phyloP scores from a whole-genome alignment of 1,140 invertebrate genomes.

The Leptonema lineaticorne region DNA sequence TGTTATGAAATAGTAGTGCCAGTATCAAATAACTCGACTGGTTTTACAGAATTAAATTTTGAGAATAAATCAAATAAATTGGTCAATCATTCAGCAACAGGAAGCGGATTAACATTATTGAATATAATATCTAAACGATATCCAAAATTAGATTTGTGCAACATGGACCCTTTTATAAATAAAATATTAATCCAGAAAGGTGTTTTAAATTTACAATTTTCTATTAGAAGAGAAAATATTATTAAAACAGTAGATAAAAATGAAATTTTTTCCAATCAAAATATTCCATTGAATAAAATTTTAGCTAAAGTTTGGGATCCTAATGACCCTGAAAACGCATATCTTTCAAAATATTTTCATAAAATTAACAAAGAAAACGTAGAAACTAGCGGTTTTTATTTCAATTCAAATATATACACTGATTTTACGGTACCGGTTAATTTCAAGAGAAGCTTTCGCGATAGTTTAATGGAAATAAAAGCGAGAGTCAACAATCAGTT shows the following conservation, averaged over 20 bases:
- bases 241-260: too few relatives aligned
- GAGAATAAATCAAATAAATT: constrained; percentile 2
- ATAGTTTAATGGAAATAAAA: not conserved
- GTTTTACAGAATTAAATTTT: not conserved
- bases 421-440: constrained; percentile 15
- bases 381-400: constrained; percentile 31
- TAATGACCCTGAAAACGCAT: constrained; percentile 38
- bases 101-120: not conserved
- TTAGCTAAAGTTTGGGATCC: constrained; percentile 26
- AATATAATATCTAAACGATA: constrained; percentile 6
- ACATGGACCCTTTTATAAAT: constrained; percentile 3
- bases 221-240: not conserved
- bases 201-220: not conserved
- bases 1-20: constrained; percentile 7
- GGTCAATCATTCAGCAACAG: not conserved
- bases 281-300: not conserved
- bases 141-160: not conserved
- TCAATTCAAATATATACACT: constrained; percentile 33
- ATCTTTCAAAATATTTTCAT: constrained; percentile 30
- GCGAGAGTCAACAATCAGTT: not conserved
- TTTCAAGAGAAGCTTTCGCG: not conserved
- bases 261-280: not conserved
- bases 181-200: constrained; percentile 22
- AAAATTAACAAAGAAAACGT: constrained; percentile 25
- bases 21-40: not conserved